Evolutionary conservation across 2,797 vertebrate genomes (phyloP).

Genomic region (Sylvia borin): DNA sequence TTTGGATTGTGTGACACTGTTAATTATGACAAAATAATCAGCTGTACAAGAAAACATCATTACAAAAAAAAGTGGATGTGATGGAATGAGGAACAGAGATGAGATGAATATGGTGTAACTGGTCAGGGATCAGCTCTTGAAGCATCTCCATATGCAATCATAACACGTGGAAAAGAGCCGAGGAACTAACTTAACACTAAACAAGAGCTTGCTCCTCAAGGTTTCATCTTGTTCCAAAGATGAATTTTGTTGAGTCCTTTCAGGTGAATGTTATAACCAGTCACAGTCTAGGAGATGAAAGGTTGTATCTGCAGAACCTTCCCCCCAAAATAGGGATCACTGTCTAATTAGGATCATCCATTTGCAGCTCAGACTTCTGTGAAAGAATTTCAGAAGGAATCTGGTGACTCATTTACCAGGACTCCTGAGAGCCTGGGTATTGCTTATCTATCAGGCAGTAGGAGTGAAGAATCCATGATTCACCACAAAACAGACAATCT

Average conservation of each 20-base stretch:
- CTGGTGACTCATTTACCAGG: not conserved
- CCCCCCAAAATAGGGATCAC: not conserved
- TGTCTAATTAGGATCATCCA: not conserved
- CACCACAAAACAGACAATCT: not conserved
- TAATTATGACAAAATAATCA: not conserved
- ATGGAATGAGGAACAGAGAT: not conserved
- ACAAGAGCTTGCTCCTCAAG: not conserved
- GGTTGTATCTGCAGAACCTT: not conserved
- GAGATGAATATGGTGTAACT: not conserved
- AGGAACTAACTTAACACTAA: not conserved
- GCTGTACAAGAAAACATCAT: not conserved
- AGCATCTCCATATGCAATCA: not conserved
- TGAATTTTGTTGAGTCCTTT: not conserved
- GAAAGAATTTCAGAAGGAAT: not conserved
- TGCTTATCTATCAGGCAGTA: not conserved
- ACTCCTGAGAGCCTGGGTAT: not conserved
- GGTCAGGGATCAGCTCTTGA: not conserved
- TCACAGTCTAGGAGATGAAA: not conserved
- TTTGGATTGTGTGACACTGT: not conserved
- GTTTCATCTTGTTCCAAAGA: not conserved
- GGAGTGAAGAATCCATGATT: not conserved
- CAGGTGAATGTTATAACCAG: not conserved
- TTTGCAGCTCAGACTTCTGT: not conserved
- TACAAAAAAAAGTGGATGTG: not conserved
- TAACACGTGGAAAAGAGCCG: not conserved